Base-by-base conservation (phyloP, 1,140 invertebrate species). In the Procambarus virginalis region DNA sequence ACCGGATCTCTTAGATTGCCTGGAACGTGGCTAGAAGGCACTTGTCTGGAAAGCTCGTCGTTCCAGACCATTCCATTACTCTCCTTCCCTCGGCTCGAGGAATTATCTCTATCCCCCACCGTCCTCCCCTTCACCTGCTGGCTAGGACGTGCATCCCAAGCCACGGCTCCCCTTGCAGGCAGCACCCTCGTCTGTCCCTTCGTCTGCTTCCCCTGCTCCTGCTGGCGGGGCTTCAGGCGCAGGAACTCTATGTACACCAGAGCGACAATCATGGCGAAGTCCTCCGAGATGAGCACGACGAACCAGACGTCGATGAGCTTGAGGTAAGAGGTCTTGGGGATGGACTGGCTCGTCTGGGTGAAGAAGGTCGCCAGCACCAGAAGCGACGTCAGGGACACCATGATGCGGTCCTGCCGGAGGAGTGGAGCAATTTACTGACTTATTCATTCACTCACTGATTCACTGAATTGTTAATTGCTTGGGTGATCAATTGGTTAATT, bases 251-350 rank as follows among this genome's bases (percentile, higher is more conserved):
- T 46, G 51, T 76, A 64, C 5, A 92, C 89, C 9, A 90, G n/a
- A 8, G 89, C 81, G 2, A 91, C 46, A 17, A 92, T 88, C 45
- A 92, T 85, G 34, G 78, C 48, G 60, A 92, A 92, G 77, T 88
- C 79, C 46, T 83, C 64, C 1, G 78, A 48, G 64, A 92, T 92
- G 58, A 86, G 70, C 0, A 84, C 81, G 17, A 92, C 75, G 49
- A 91, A 92, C 91, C 88, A 90, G 34, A 91, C 85, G 76, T 92
- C 89, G 10, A 90, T 84, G 22, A 92, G 89, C 75, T 92, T 92
- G 17, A 92, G 76, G 91, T 92, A 92, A 10, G 91, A 84, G 3
- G 91, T 92, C 48, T 87, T 87, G 14, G 88, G 91, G 46, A 90
- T 92, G 20, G 55, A 73, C 2, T 81, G 76, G n/a, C 88, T 92